A percentile compares a stretch with the other conserved stretches of the same genome.
These are phyloP conservation scores for Varroa destructor DNA, from an alignment of 1,140 invertebrate species.

Conservation along the genomic window DNA sequence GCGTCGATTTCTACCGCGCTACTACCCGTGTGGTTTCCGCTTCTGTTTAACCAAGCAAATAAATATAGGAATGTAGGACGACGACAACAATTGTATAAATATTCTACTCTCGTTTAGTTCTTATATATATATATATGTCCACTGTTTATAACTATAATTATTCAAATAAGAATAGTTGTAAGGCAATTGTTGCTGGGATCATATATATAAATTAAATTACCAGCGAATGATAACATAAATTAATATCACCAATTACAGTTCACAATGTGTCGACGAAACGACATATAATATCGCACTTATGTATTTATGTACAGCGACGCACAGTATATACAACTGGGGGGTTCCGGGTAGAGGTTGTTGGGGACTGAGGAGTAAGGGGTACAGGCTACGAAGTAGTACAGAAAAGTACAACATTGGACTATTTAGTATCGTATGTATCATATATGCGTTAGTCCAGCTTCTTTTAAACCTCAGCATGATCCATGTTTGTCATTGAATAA, in stretches of 20 bases:
- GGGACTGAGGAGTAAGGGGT: too few species aligned
- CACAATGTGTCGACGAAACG: constrained; percentile 25
- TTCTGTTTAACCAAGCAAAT: constrained; percentile 8
- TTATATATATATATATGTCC: neutral
- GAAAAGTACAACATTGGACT: too few species aligned
- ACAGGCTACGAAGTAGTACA: too few species aligned
- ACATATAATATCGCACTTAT: neutral
- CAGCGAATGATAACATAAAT: constrained; percentile 24
- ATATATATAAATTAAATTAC: neutral
- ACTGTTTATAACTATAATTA: constrained; percentile 5
- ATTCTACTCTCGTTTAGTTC: constrained; percentile 17
- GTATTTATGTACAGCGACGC: constrained; percentile 15
- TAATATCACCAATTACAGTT: constrained; percentile 26
- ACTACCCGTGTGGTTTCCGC: too few species aligned
- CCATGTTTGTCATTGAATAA: too few species aligned
- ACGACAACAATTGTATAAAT: constrained; percentile 27
- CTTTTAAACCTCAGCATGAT: too few species aligned
- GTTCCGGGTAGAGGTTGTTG: too few species aligned
- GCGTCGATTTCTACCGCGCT: too few species aligned
- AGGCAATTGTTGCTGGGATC: too few species aligned
- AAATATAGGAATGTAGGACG: constrained; percentile 14
- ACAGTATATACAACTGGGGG: constrained; percentile 1
- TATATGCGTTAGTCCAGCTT: too few species aligned
- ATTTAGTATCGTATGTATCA: too few species aligned
- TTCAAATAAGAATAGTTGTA: neutral